Evolutionary conservation across 1,140 invertebrate species (phyloP).

Genomic region (Yoshiicerus persimilis): DNA sequence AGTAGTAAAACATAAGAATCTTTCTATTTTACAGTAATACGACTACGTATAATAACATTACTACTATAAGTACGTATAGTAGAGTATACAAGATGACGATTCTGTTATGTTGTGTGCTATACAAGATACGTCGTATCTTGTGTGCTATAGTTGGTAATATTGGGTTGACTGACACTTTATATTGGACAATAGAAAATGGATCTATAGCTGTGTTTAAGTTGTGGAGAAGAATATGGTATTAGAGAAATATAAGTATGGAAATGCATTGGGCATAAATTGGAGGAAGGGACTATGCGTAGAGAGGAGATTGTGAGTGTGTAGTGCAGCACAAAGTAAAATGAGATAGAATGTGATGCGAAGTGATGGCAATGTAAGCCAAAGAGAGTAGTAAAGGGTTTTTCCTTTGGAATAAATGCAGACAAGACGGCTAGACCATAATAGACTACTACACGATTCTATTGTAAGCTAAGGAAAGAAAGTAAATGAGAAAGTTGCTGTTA

Average conservation of each 20-base stretch:
- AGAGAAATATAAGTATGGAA: not conserved
- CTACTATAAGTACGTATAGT: not conserved
- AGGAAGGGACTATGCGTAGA: not conserved
- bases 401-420: not conserved
- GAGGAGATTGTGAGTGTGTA: not conserved
- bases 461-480: not conserved
- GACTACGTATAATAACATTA: not conserved
- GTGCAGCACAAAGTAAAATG: not conserved
- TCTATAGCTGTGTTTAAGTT: not conserved
- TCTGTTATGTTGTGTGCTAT: too few species aligned
- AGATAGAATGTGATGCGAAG: not conserved
- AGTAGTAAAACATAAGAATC: not conserved
- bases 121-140: too few species aligned
- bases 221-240: not conserved
- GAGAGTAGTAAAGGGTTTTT: not conserved
- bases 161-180: not conserved
- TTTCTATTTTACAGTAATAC: not conserved
- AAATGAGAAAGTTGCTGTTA: not conserved
- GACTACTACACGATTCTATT: not conserved
- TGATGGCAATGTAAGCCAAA: not conserved
- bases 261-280: not conserved
- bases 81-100: not conserved
- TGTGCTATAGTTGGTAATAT: too few species aligned
- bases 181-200: not conserved
- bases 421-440: not conserved